Percentiles rank a stretch among this genome's conserved stretches.
phyloP scores from a whole-genome alignment of 2,888 invertebrate genomes.

The Archaeoteleia sp. region DNA sequence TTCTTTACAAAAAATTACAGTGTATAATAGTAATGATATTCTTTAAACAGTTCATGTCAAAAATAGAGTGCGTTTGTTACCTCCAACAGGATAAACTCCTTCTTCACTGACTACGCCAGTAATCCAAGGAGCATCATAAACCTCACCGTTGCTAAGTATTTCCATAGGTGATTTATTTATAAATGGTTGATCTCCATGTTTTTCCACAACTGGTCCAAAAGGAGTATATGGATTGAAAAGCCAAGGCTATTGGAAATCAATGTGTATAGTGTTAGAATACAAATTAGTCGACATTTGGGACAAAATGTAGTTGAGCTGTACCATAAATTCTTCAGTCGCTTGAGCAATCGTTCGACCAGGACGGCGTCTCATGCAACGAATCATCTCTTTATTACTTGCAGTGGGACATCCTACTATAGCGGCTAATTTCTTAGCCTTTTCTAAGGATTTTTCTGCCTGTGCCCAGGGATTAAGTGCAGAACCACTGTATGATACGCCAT shows the following conservation, averaged over 20 bases:
- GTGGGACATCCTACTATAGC: conserved; percentile 80
- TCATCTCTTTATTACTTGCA: conserved; percentile 76
- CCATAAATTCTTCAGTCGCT: conserved; percentile 78
- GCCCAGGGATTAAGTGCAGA: conserved; percentile 78
- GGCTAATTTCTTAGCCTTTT: conserved; percentile 80
- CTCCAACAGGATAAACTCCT: conserved; percentile 83
- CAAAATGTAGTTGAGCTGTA: conserved; percentile 66
- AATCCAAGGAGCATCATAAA: conserved; percentile 83
- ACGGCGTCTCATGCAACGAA: conserved; percentile 80
- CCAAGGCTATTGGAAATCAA: conserved; percentile 74
- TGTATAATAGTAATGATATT: no score
- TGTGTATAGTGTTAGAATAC: neutral
- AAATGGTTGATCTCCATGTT: conserved; percentile 78
- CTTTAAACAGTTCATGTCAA: no score
- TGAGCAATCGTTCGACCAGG: conserved; percentile 79
- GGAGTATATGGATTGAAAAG: conserved; percentile 82
- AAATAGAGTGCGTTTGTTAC: no score
- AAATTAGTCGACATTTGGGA: neutral
- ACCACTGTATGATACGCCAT: conserved; percentile 80
- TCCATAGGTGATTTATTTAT: conserved; percentile 81
- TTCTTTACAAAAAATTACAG: conserved; percentile 4
- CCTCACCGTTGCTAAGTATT: conserved; percentile 78
- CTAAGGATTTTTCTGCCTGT: conserved; percentile 71
- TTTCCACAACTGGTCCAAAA: conserved; percentile 84
- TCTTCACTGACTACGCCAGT: conserved; percentile 81